Evolutionary conservation across 2,888 invertebrate species (phyloP), one percentile per base, ranked within the genome.

Genomic region (Leptinotarsa peninsularis): DNA sequence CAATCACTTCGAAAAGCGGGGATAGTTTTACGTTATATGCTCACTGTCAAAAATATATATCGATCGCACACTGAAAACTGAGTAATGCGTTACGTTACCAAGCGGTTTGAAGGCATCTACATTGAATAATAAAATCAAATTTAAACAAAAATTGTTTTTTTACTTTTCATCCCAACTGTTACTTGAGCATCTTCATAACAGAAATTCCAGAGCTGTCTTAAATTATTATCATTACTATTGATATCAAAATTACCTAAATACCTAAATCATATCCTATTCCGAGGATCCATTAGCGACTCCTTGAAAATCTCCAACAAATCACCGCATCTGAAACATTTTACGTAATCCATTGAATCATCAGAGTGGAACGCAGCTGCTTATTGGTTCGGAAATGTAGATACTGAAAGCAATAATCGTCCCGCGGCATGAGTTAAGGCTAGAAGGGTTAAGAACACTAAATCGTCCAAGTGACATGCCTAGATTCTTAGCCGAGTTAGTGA

Each of bases 401-500:
- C 80, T 79, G 79, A 73, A 74, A 82, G 82, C 82, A 84, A 84
- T 83, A 84, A 83, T 82, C 82, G 83, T 78, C 79, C 79, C 78
- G 72, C 72, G 73, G 71, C 74, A 79, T 77, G 76, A 80, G 79
- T 78, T 80, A 81, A 82, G 74, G 80, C 82, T 78, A 79, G 82
- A 85, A 85, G 85, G 85, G 85, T 85, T 85, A 85, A 85, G 85
- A 84, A 82, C 82, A 83, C 82, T 85, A 85, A 85, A 85, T 85
- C 83, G 84, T 82, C 78, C 75, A 71, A 71, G 72, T 80, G 84
- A 83, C 83, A 83, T 79, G 82, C 80, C 82, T 82, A 85, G 85
- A 85, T 85, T 85, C 85, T 85, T 85, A 81, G 83, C 76, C 81
- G 83, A 85, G 84, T 84, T 85, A 83, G 83, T 81, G 82, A 81